A percentile compares a stretch with the other conserved stretches of the same genome.
Evolutionary conservation across 2,797 vertebrate genomes (phyloP).

Genomic region (Picus viridis): DNA sequence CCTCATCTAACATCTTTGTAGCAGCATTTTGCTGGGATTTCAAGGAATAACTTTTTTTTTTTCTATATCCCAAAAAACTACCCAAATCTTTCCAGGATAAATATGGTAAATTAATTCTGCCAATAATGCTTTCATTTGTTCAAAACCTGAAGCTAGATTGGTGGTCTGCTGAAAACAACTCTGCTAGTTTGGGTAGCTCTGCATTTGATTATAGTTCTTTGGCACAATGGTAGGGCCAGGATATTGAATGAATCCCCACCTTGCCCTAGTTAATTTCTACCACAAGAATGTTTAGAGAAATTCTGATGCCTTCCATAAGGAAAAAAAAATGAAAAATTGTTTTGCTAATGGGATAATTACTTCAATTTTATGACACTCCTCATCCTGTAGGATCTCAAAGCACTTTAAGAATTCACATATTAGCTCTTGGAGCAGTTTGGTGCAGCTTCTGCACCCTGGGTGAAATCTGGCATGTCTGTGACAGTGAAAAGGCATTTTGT

Average conservation of each 20-base stretch:
- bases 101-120: conserved; percentile 18
- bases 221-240: conserved; percentile 30
- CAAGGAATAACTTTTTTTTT: background rate
- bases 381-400: conserved; percentile 27
- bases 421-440: background rate
- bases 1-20: background rate
- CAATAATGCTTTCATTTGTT: conserved; percentile 50
- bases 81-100: conserved; percentile 10
- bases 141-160: conserved; percentile 63
- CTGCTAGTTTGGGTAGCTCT: conserved; percentile 52
- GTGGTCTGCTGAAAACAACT: conserved; percentile 67
- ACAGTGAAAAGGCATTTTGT: background rate
- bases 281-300: conserved; percentile 60
- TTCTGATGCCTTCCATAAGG: conserved; percentile 20
- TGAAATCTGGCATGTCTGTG: background rate
- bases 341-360: conserved; percentile 56
- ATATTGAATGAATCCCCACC: conserved; percentile 69
- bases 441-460: background rate
- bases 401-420: background rate
- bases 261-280: conserved; percentile 63
- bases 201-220: conserved; percentile 66
- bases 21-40: background rate
- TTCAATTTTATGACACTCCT: conserved; percentile 44
- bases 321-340: background rate
- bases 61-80: background rate